Conservation (phyloP, 2,888 invertebrate genomes). For the Hedychridium roseum region DNA sequence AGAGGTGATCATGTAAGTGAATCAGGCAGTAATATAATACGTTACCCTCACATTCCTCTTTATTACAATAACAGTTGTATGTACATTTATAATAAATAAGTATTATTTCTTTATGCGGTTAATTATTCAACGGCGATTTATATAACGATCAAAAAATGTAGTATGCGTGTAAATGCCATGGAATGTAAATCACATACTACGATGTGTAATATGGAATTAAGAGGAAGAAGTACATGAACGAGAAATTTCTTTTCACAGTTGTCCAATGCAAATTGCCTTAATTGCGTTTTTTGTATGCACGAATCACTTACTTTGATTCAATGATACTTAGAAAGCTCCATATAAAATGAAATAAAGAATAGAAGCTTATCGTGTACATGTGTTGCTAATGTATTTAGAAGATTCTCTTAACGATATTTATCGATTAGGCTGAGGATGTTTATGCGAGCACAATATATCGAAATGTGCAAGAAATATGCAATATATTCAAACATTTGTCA, state of each 20-base stretch:
- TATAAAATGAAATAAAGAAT: too few relatives aligned
- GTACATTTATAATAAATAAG: constrained; percentile 62
- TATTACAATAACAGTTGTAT: constrained; percentile 60
- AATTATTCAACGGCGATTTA: constrained; percentile 51
- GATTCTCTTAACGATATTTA: too few relatives aligned
- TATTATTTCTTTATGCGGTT: constrained; percentile 54
- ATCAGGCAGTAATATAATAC: neutral
- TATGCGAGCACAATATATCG: too few relatives aligned
- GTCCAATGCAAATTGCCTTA: constrained; percentile 3
- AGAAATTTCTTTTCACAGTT: constrained; percentile 24
- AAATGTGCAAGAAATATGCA: too few relatives aligned
- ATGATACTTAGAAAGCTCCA: too few relatives aligned
- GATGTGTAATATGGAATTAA: constrained; percentile 24
- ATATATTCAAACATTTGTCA: too few relatives aligned
- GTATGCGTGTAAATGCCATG: constrained; percentile 36
- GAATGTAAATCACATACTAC: constrained; percentile 41
- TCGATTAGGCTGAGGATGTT: too few relatives aligned
- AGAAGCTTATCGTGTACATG: too few relatives aligned
- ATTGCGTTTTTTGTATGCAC: too few relatives aligned
- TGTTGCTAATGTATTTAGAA: too few relatives aligned
- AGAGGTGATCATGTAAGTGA: neutral
- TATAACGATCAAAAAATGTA: constrained; percentile 44
- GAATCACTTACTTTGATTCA: too few relatives aligned
- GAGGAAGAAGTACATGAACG: constrained; percentile 23
- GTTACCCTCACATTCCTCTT: constrained; percentile 51